A percentile compares a stretch with the other conserved stretches of the same genome.
These are phyloP conservation scores for Coptotermes formosanus DNA, from an alignment of 1,140 invertebrate species.

Conservation along the genomic window DNA sequence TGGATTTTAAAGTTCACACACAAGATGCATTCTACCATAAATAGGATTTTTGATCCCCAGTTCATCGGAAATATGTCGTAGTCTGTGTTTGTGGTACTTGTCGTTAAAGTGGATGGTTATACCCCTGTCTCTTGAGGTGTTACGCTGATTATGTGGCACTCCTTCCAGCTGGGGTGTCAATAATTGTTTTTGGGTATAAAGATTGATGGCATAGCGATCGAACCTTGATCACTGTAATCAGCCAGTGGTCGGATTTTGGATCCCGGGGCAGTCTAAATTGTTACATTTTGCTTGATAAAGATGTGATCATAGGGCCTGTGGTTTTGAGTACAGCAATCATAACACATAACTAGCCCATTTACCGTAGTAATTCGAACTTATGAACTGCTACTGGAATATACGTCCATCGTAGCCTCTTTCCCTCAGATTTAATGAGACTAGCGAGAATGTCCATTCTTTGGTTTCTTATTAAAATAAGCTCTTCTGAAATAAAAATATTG, in stretches of 20 bases:
- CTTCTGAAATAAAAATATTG: too few relatives aligned
- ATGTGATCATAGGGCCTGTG: neutral
- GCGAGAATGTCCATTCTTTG: too few relatives aligned
- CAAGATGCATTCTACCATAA: too few relatives aligned
- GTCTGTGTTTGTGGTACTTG: neutral
- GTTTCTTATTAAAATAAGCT: too few relatives aligned
- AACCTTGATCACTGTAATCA: neutral
- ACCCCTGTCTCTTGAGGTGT: neutral
- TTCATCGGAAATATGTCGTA: neutral
- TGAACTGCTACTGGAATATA: too few relatives aligned
- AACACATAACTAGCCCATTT: neutral
- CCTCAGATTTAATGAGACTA: too few relatives aligned
- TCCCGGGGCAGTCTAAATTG: neutral
- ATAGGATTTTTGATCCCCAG: too few relatives aligned
- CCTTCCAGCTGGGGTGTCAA: neutral
- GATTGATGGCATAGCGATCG: neutral
- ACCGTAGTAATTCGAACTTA: neutral
- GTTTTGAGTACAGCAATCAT: neutral
- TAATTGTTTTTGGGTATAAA: conserved; percentile 2
- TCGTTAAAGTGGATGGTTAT: neutral
- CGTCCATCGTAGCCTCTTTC: too few relatives aligned
- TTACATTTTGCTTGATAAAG: neutral
- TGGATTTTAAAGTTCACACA: too few relatives aligned
- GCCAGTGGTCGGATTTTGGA: neutral
- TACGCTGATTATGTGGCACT: neutral